phyloP scores from a whole-genome alignment of 2,797 vertebrate species.

The Octomys mimax region DNA sequence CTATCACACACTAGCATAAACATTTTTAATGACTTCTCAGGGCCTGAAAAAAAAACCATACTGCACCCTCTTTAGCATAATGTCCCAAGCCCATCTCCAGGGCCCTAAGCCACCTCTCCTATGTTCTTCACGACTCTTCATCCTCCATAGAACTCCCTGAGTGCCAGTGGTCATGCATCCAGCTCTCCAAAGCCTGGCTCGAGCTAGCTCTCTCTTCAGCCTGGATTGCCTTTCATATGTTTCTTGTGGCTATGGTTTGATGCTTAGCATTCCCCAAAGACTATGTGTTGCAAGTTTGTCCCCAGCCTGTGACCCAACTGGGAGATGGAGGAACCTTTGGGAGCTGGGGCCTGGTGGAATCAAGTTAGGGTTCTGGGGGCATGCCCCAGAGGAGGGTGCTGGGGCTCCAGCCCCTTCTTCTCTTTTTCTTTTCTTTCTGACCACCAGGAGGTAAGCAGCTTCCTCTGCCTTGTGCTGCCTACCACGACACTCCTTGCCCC shows the following conservation, averaged over 20 bases:
- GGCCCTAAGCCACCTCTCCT: background rate
- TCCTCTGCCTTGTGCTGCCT: background rate
- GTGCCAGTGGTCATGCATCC: background rate
- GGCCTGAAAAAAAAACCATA: background rate
- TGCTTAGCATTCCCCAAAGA: background rate
- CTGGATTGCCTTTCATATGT: background rate
- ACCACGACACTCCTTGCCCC: background rate
- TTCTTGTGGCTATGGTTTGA: background rate
- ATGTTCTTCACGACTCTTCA: background rate
- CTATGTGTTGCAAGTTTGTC: background rate
- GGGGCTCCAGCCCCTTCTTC: background rate
- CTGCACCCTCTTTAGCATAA: background rate
- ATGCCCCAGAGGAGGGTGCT: background rate
- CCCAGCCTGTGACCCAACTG: background rate
- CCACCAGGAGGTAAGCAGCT: background rate
- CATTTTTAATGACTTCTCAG: conserved; percentile 26
- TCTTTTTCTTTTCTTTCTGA: background rate
- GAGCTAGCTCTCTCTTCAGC: background rate
- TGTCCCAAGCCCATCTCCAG: background rate
- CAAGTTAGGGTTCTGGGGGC: too few species aligned
- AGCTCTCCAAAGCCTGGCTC: background rate
- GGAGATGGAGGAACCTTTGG: background rate
- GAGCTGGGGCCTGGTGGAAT: too few species aligned
- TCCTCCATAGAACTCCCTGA: background rate
- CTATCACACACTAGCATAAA: conserved; percentile 1